Percentiles rank a stretch among this genome's conserved stretches.
phyloP scores from a whole-genome alignment of 2,888 invertebrate genomes.

The Uropetala carovei region DNA sequence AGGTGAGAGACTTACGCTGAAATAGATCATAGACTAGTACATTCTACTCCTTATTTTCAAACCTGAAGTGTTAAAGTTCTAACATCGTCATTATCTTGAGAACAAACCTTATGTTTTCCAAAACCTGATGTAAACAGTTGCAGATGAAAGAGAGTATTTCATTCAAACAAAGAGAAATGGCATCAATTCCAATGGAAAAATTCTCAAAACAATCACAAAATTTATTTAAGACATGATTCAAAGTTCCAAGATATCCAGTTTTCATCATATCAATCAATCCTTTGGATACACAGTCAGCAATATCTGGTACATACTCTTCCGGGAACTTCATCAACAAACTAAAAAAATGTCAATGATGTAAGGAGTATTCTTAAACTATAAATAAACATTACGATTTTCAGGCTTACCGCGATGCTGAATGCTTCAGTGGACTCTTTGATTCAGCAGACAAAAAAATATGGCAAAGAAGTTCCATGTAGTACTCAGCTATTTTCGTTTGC shows the following conservation, averaged over 20 bases:
- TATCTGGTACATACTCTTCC: constrained; percentile 22
- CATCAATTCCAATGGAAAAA: constrained; percentile 72
- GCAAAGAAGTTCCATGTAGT: constrained; percentile 71
- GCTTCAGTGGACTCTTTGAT: constrained; percentile 74
- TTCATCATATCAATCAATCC: constrained; percentile 63
- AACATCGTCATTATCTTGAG: background rate
- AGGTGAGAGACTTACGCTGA: constrained; percentile 72
- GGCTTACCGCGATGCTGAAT: constrained; percentile 73
- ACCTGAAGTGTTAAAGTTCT: too few relatives aligned
- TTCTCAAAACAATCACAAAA: constrained; percentile 71
- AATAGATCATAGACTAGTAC: constrained; percentile 57
- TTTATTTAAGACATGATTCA: constrained; percentile 65
- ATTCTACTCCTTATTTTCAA: constrained; percentile 67
- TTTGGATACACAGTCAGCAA: constrained; percentile 39
- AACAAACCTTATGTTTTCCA: constrained; percentile 68
- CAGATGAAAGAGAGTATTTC: constrained; percentile 71
- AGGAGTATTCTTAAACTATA: background rate
- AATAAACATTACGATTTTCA: background rate
- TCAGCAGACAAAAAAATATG: constrained; percentile 73
- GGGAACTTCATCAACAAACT: constrained; percentile 66
- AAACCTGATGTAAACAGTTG: constrained; percentile 71
- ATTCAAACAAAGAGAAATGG: constrained; percentile 70
- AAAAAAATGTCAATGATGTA: background rate
- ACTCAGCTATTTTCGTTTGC: background rate
- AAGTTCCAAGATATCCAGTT: constrained; percentile 42